phyloP scores from a whole-genome alignment of 2,113 vertebrate species.

The Cyphomyrus plagiostoma region DNA sequence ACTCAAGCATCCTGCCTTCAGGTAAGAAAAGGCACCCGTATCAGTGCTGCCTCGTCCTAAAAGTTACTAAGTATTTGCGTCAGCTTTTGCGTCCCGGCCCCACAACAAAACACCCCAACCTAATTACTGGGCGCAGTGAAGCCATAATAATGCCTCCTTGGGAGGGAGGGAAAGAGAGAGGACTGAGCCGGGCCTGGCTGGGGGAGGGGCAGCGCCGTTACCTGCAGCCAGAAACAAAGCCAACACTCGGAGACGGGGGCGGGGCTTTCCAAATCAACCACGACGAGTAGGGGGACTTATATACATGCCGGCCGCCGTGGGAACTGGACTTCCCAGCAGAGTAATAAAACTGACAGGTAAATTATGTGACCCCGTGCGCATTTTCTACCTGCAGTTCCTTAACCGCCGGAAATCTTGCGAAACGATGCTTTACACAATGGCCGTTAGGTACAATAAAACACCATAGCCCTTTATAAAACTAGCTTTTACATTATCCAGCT shows the following conservation, averaged over 20 bases:
- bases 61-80: conserved; percentile 14
- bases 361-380: neutral
- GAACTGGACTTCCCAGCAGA: neutral
- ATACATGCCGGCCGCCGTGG: neutral
- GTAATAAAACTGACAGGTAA: neutral
- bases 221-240: conserved; percentile 34
- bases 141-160: conserved; percentile 20
- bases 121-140: conserved; percentile 24
- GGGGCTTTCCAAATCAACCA: neutral
- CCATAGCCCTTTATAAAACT: neutral
- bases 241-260: neutral
- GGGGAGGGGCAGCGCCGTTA: conserved; percentile 37
- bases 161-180: neutral
- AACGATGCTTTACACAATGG: neutral
- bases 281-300: neutral
- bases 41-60: neutral
- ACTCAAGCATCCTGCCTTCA: conserved; percentile 26
- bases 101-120: conserved; percentile 17
- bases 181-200: conserved; percentile 5
- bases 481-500: neutral
- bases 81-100: neutral
- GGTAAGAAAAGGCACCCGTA: neutral
- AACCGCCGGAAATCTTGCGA: neutral
- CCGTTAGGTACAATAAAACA: neutral
- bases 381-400: neutral